Conservation (phyloP, 2,888 invertebrate genomes). For the Ethmia dodecea region DNA sequence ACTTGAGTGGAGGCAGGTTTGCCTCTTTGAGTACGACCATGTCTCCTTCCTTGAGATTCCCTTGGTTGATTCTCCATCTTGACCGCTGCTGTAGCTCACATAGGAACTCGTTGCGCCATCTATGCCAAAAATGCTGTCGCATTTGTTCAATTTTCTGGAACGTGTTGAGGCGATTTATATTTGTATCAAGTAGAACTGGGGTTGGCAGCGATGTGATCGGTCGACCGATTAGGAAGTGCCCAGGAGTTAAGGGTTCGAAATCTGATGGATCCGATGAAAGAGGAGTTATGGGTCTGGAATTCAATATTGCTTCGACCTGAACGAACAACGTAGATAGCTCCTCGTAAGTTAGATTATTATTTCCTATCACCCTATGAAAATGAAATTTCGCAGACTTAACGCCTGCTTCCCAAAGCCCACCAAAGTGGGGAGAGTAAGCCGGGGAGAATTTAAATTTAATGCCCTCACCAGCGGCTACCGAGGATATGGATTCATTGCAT, state of each 20-base stretch:
- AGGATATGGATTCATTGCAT: background rate
- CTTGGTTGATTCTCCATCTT: no score
- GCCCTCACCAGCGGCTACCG: background rate
- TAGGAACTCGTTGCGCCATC: no score
- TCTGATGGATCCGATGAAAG: constrained; percentile 17
- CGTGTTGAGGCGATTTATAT: background rate
- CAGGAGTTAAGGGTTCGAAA: constrained; percentile 19
- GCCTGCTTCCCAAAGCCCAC: background rate
- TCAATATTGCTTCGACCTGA: constrained; percentile 20
- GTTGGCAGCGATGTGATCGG: constrained; percentile 14
- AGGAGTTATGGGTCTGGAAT: constrained; percentile 18
- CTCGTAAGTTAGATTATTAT: constrained; percentile 14
- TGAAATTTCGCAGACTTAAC: constrained; percentile 12
- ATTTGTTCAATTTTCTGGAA: background rate
- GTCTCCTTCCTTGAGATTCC: no score
- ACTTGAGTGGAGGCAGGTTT: no score
- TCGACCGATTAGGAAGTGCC: constrained; percentile 14
- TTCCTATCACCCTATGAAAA: constrained; percentile 8
- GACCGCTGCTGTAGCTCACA: no score
- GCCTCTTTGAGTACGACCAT: no score
- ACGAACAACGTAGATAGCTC: constrained; percentile 16
- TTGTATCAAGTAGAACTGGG: background rate
- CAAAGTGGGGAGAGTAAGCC: background rate
- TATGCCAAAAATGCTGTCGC: no score
- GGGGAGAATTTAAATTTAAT: background rate